These are phyloP conservation scores for Hiodon alosoides DNA, from an alignment of 2,113 vertebrate genomes.

Conservation along the genomic window DNA sequence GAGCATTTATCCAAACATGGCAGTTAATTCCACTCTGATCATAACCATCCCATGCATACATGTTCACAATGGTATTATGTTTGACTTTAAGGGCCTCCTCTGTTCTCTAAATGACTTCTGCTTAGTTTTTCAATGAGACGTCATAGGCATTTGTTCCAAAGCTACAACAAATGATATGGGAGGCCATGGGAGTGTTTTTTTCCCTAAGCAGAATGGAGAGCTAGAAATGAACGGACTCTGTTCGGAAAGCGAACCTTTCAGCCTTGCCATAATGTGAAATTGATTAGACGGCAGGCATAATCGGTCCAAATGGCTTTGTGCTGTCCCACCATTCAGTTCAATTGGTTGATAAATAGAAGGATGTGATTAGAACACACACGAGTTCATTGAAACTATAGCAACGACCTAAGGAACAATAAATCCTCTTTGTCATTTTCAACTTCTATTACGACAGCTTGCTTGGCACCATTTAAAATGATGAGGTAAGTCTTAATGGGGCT, in stretches of 20 bases:
- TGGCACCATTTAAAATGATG: neutral
- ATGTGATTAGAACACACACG: constrained; percentile 17
- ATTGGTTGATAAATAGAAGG: constrained; percentile 18
- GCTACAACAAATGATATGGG: constrained; percentile 42
- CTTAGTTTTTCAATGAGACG: constrained; percentile 41
- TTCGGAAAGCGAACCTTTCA: constrained; percentile 51
- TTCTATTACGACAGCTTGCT: neutral
- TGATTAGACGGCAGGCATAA: constrained; percentile 48
- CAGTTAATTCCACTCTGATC: neutral
- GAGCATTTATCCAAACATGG: neutral
- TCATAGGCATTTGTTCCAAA: constrained; percentile 45
- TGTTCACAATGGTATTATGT: constrained; percentile 45
- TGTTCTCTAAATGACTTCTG: constrained; percentile 38
- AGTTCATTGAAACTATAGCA: neutral
- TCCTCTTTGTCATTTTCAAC: constrained; percentile 6
- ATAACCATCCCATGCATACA: constrained; percentile 26
- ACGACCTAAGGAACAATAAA: neutral
- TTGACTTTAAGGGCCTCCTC: constrained; percentile 49
- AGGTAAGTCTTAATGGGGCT: neutral
- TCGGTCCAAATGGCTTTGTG: constrained; percentile 45
- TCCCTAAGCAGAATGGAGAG: constrained; percentile 42
- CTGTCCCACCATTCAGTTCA: constrained; percentile 41
- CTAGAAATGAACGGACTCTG: constrained; percentile 44
- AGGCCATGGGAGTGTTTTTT: constrained; percentile 40
- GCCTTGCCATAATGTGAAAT: constrained; percentile 52